Evolutionary conservation across 53 echinoderm and acorn worm species (phyloP), one percentile per base, ranked within the genome.

Genomic region (Echinometra lucunter): DNA sequence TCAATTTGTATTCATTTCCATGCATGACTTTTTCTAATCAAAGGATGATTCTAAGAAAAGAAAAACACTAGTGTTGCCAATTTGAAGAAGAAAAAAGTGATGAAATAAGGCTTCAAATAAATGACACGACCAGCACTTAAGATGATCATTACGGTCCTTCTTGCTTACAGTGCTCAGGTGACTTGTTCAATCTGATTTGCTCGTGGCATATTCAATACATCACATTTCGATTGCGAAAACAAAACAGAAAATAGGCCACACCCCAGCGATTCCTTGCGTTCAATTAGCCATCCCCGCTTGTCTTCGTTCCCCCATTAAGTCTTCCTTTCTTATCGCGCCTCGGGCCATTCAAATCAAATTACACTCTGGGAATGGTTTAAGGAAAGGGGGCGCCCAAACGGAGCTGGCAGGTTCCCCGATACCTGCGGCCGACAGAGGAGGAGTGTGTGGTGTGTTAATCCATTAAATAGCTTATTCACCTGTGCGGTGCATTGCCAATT

Each of bases 271-370:
- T 37, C 38, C 78, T 42, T 42, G 6, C 23, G 18, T 3, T 38
- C 40, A 78, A 78, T 78, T 78, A 78, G 38, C 78, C 78, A 35
- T 42, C 78, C 42, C 78, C 78, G 21, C 78, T 78, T 78, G 42
- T 78, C 78, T 42, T 38, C 78, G 0, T 78, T 19, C 9, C 17
- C 78, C 78, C 78, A 38, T 78, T 78, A 78, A 78, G 38, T 42
- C 78, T 42, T 78, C 23, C 40, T 78, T 75, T 78, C 6, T 63
- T 42, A 78, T 78, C 42, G 42, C 12, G 42, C 78, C 78, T 42
- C 11, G 7, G 42, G 78, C 42, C 78, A 42, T 78, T 78, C 42
- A 78, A 78, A 78, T 40, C 42, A 38, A 38, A 78, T 78, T 78
- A 78, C 38, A 6, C 38, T 42, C 7, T 30, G 38, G 18, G 78